phyloP scores from a whole-genome alignment of 2,113 vertebrate genomes.

The Burhinus oedicnemus region DNA sequence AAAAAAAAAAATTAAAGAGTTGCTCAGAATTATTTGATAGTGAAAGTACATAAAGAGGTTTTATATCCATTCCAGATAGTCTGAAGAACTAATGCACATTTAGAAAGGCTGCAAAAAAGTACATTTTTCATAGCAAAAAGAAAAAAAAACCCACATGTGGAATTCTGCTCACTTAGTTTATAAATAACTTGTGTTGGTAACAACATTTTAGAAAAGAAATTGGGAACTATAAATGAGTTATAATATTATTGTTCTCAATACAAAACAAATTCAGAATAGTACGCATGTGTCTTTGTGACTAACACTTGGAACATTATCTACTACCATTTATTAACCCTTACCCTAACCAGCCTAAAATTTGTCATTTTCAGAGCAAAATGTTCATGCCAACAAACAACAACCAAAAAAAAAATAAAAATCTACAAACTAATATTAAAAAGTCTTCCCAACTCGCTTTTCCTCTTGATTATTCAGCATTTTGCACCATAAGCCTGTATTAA shows the following conservation, averaged over 20 bases:
- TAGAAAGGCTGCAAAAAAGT: neutral
- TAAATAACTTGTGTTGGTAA: neutral
- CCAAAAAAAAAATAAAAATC: neutral
- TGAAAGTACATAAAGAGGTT: neutral
- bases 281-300: neutral
- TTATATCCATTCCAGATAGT: neutral
- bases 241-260: neutral
- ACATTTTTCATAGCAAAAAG: neutral
- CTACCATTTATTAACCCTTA: neutral
- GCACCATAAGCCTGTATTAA: neutral
- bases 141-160: neutral
- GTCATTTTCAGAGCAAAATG: neutral
- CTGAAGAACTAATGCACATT: neutral
- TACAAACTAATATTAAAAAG: neutral
- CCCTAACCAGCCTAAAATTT: neutral
- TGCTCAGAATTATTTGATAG: constrained; percentile 5
- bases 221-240: neutral
- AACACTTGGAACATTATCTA: neutral
- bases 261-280: neutral
- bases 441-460: neutral
- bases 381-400: neutral
- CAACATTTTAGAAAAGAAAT: neutral
- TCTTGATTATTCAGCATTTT: neutral
- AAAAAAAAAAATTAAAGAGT: neutral
- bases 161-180: constrained; percentile 10